A percentile compares a stretch with the other conserved stretches of the same genome.
Conservation (phyloP, 2,888 invertebrate genomes). For the Callyntrura guangdongensis region DNA sequence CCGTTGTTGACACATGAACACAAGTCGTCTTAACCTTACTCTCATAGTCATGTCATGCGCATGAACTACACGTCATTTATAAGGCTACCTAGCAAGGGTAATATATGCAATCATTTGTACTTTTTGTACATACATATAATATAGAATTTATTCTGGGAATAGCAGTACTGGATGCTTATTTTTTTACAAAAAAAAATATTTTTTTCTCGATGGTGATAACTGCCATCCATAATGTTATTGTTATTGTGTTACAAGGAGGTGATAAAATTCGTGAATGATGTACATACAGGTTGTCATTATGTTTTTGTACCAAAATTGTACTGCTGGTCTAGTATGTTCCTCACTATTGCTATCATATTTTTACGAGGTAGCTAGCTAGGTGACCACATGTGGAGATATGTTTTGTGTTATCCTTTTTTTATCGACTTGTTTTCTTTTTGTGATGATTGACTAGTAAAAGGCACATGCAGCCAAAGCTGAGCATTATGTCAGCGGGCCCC, state of each 20-base stretch:
- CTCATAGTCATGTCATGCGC: slow-evolving; percentile 48
- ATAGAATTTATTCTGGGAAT: neutral
- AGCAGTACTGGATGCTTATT: neutral
- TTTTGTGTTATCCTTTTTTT: slow-evolving; percentile 33
- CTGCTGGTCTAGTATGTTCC: neutral
- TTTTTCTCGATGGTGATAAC: slow-evolving; percentile 11
- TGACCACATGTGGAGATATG: slow-evolving; percentile 50
- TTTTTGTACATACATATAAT: too few species aligned
- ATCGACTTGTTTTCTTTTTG: slow-evolving; percentile 37
- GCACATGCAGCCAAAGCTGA: slow-evolving; percentile 22
- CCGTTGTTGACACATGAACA: slow-evolving; percentile 71
- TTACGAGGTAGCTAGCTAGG: neutral
- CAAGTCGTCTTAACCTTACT: slow-evolving; percentile 68
- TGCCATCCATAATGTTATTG: slow-evolving; percentile 65
- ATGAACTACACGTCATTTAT: slow-evolving; percentile 45
- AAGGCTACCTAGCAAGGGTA: neutral
- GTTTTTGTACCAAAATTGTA: neutral
- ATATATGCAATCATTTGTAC: neutral
- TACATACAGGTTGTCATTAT: slow-evolving; percentile 51
- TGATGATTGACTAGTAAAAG: slow-evolving; percentile 31
- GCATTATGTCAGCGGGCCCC: slow-evolving; percentile 53
- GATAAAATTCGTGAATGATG: slow-evolving; percentile 74
- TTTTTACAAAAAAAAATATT: neutral
- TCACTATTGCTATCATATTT: slow-evolving; percentile 20
- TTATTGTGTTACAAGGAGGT: slow-evolving; percentile 57